Percentiles rank a stretch among this genome's conserved stretches.
These are phyloP conservation scores for Brachyistius frenatus DNA, from an alignment of 2,113 vertebrate genomes.

Conservation along the genomic window DNA sequence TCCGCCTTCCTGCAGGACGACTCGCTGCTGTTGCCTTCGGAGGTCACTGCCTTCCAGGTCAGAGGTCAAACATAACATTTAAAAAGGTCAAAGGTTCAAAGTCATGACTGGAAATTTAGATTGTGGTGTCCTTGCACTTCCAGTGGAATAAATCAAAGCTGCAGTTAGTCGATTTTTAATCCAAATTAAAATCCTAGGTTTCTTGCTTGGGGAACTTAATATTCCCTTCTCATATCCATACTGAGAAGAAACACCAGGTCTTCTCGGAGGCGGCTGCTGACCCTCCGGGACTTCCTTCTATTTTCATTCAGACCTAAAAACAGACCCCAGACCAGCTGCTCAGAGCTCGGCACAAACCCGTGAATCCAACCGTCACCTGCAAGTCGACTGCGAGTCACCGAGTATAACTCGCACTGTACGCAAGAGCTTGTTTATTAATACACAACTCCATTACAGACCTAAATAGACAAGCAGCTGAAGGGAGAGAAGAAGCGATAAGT, in stretches of 20 bases:
- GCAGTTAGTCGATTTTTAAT: fast-evolving
- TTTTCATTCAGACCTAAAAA: constrained; percentile 72
- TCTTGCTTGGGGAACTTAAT: too few relatives aligned
- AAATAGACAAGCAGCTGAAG: constrained; percentile 60
- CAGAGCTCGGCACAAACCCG: constrained; percentile 19
- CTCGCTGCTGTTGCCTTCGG: constrained; percentile 82
- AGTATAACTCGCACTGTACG: constrained; percentile 47
- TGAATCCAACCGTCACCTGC: constrained; percentile 35
- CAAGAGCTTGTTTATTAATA: constrained; percentile 56
- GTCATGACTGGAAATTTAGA: not conserved
- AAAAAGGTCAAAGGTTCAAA: not conserved
- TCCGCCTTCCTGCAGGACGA: constrained; percentile 88
- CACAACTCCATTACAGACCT: not conserved
- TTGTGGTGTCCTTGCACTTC: too few relatives aligned
- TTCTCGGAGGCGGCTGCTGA: constrained; percentile 4
- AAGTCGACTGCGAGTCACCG: constrained; percentile 16
- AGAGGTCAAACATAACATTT: constrained; percentile 34
- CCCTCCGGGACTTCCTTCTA: constrained; percentile 33
- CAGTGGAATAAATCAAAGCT: not conserved
- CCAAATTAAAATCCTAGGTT: too few relatives aligned
- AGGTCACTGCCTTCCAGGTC: constrained; percentile 87
- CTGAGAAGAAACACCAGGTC: not conserved
- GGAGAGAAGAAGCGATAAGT: not conserved
- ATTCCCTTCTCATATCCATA: not conserved
- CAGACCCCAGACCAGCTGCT: constrained; percentile 71